Percentiles rank a stretch among this genome's conserved stretches.
Evolutionary conservation across 2,113 vertebrate genomes (phyloP).

Genomic region (Colaptes auratus): DNA sequence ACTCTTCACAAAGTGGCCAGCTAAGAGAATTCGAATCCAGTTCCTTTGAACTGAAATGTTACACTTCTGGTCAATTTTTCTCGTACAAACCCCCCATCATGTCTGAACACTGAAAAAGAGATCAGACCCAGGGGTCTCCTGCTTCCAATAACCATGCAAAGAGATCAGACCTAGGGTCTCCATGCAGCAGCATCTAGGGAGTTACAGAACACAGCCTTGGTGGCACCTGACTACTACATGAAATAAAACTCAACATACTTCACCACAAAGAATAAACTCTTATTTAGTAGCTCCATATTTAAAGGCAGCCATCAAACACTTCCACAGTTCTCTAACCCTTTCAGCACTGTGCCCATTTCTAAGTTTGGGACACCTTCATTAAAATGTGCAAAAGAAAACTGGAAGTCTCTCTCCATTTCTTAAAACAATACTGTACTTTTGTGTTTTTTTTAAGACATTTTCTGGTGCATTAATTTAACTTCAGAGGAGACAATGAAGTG

Average conservation of each 20-base stretch:
- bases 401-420: background rate
- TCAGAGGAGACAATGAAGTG: background rate
- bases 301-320: background rate
- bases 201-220: background rate
- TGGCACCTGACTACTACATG: background rate
- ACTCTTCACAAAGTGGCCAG: background rate
- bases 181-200: background rate
- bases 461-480: background rate
- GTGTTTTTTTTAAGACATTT: background rate
- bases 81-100: background rate
- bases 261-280: background rate
- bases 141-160: background rate
- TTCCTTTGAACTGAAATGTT: background rate
- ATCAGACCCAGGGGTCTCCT: background rate
- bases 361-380: background rate
- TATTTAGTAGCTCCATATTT: background rate
- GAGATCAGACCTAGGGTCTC: background rate
- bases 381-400: background rate
- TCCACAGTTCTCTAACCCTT: background rate
- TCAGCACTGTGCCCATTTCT: background rate
- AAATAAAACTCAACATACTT: background rate
- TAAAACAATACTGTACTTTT: background rate
- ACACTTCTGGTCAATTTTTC: background rate
- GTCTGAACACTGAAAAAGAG: background rate
- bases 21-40: background rate